phyloP scores from a whole-genome alignment of 2,888 invertebrate species.

The Apotomis turbidana region DNA sequence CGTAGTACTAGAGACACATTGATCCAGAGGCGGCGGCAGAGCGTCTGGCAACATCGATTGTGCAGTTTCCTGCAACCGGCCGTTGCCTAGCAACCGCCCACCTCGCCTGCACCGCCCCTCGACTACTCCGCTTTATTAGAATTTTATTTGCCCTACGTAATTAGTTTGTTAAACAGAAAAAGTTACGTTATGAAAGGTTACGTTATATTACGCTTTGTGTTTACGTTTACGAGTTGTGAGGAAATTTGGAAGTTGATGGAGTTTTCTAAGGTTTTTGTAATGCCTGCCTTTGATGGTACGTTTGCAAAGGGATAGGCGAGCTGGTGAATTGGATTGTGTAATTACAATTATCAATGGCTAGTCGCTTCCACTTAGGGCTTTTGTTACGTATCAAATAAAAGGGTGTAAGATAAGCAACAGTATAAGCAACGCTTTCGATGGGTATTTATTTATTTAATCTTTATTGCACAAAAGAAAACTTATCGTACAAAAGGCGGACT shows the following conservation, averaged over 20 bases:
- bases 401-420: not conserved
- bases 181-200: constrained; percentile 38
- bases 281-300: not conserved
- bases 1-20: constrained; percentile 85
- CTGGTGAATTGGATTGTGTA: constrained; percentile 8
- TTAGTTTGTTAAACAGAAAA: constrained; percentile 43
- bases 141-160: constrained; percentile 53
- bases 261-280: constrained; percentile 14
- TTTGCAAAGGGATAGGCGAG: constrained; percentile 6
- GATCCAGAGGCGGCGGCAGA: constrained; percentile 73
- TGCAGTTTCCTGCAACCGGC: constrained; percentile 82
- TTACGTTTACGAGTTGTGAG: constrained; percentile 21
- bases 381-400: not conserved
- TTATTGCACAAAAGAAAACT: no score
- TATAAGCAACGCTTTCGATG: no score
- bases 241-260: not conserved
- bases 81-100: constrained; percentile 75
- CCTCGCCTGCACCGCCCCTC: constrained; percentile 68
- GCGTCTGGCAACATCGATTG: constrained; percentile 83
- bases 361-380: not conserved
- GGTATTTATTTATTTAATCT: no score
- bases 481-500: no score
- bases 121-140: constrained; percentile 64
- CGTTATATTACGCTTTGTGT: constrained; percentile 25
- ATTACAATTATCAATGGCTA: not conserved